phyloP scores from a whole-genome alignment of 2,888 invertebrate species.

The Blastobasis lacticolella region DNA sequence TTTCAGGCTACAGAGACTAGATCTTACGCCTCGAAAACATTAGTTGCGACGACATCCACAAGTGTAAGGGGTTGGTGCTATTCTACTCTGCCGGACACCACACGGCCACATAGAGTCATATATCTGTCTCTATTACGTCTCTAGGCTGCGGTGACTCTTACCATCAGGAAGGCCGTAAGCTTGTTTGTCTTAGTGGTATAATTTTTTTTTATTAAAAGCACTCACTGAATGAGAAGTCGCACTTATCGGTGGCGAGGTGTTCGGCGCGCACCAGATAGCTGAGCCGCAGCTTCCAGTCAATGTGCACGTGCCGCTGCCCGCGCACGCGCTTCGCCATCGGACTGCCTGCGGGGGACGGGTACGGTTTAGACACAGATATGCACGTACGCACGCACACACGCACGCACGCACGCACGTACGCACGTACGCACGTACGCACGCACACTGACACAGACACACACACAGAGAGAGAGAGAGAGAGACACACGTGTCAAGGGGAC shows the following conservation, averaged over 20 bases:
- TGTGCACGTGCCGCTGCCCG: slow-evolving; percentile 79
- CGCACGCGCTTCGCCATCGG: slow-evolving; percentile 73
- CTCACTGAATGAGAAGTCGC: slow-evolving; percentile 83
- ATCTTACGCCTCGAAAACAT: too few relatives aligned
- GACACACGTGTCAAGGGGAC: too few relatives aligned
- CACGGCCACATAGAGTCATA: too few relatives aligned
- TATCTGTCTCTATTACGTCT: too few relatives aligned
- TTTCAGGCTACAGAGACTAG: too few relatives aligned
- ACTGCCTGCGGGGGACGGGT: too few relatives aligned
- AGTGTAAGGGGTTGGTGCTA: too few relatives aligned
- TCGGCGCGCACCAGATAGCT: slow-evolving; percentile 81
- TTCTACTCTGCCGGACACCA: too few relatives aligned
- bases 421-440: neutral
- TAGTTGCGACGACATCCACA: too few relatives aligned
- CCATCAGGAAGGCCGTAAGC: too few relatives aligned
- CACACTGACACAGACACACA: neutral
- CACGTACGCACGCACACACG: neutral
- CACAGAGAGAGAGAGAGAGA: neutral
- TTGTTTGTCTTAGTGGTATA: too few relatives aligned
- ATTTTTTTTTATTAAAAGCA: slow-evolving; percentile 2
- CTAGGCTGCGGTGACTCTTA: too few relatives aligned
- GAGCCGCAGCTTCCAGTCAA: slow-evolving; percentile 88
- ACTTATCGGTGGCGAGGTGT: slow-evolving; percentile 77
- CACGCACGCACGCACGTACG: slow-evolving; percentile 1
- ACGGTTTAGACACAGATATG: neutral